Base-by-base conservation (phyloP, 1,140 invertebrate species). In the Belonocnema kinseyi region DNA sequence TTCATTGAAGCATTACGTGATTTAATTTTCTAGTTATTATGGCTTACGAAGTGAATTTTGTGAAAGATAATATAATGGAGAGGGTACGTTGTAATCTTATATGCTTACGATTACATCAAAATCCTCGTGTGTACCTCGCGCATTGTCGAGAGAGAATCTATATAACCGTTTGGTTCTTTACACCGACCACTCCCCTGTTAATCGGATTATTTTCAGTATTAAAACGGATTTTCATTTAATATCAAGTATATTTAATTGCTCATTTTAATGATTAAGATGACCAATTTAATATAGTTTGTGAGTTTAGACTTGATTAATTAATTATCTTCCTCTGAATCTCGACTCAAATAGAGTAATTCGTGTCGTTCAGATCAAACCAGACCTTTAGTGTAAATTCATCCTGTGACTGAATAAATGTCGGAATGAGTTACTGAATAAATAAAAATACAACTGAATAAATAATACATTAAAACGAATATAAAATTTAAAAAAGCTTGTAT, bases 1-100 rank as follows among this genome's bases (percentile, higher is more conserved):
- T 66, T 66, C 58, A 66, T 66, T 66, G 58, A 66, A 66, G 58
- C 58, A 66, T 66, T 66, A 66, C 21, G 58, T 66, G 26, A 66
- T 66, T 66, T 66, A 66, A 66, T 66, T 66, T 66, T 33, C 58
- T 66, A 54, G 53, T n/a, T 54, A n/a, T n/a, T 54, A n/a, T 54
- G 53, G n/a, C 53, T 19, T 66, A 66, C 21, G 58, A 66, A 66
- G 58, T 16, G 33, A 66, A 66, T 66, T 66, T 21, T 66, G 58
- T 66, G 58, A 33, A 66, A 66, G 58, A 66, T 61, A 61, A 40
- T 66, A 66, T 66, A 66, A 66, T 58, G 13, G 5, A 16, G 58
- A 66, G 10, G 14, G 13, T 66, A 21, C 12, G 56, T 61, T 40
- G 58, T 66, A 33, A 66, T 66, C 58, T 66, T 66, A 40, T 40